These are phyloP conservation scores for Galagoides demidoff DNA, from an alignment of 2,797 vertebrate genomes.

Conservation along the genomic window DNA sequence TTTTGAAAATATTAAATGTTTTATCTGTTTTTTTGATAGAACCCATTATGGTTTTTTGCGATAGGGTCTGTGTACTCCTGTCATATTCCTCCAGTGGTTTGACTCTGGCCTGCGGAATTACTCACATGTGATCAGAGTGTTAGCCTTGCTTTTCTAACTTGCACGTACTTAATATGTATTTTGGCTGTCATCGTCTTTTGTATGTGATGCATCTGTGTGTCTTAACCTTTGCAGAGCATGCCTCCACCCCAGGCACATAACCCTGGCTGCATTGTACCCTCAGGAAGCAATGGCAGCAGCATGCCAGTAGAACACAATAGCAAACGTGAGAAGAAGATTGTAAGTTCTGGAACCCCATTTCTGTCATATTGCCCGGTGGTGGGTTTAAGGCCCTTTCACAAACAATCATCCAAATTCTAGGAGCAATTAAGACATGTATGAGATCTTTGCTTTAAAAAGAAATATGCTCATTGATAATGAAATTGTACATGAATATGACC, in stretches of 20 bases:
- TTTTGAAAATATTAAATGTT: constrained; percentile 25
- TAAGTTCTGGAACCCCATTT: constrained; percentile 90
- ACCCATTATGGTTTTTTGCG: not conserved
- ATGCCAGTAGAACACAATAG: constrained; percentile 91
- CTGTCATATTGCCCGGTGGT: constrained; percentile 83
- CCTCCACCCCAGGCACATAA: constrained; percentile 90
- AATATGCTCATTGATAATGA: not conserved
- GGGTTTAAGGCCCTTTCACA: constrained; percentile 78
- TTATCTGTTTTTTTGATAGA: not conserved
- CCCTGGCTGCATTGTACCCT: constrained; percentile 85
- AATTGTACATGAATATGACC: constrained; percentile 58
- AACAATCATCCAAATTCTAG: not conserved
- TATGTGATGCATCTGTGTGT: constrained; percentile 90
- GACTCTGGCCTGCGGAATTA: not conserved
- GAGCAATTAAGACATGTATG: not conserved
- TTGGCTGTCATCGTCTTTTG: constrained; percentile 58
- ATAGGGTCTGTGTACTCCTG: not conserved
- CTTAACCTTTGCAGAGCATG: constrained; percentile 97
- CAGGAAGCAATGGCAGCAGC: constrained; percentile 89
- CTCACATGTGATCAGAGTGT: not conserved
- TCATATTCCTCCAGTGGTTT: not conserved
- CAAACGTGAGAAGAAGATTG: constrained; percentile 91
- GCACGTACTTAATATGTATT: constrained; percentile 35
- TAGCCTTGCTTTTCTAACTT: constrained; percentile 64
- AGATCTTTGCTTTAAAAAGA: not conserved